Conservation (phyloP, 2,888 invertebrate species). For the Ganaspis brasiliensis region DNA sequence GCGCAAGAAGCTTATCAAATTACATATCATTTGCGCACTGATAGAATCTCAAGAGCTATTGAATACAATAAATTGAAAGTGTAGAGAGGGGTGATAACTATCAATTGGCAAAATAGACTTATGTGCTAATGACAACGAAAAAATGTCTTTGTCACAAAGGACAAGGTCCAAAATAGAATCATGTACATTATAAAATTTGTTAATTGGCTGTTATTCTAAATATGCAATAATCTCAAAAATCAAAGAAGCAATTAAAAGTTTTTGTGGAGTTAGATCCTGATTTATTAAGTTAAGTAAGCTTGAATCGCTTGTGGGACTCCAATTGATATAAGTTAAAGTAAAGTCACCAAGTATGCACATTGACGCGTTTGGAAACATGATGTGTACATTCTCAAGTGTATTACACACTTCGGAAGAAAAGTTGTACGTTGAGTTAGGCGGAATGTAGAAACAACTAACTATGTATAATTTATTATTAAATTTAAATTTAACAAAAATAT, state of each 20-base stretch:
- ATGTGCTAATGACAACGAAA: too few species aligned
- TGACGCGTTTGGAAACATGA: neutral
- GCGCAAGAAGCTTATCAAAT: too few species aligned
- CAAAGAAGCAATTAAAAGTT: neutral
- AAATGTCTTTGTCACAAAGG: too few species aligned
- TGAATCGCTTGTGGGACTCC: neutral
- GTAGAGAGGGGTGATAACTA: too few species aligned
- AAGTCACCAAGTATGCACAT: neutral
- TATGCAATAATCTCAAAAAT: neutral
- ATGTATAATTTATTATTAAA: neutral
- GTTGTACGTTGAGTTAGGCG: neutral
- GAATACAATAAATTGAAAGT: too few species aligned
- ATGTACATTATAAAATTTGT: too few species aligned
- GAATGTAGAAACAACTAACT: neutral
- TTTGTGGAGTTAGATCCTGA: neutral
- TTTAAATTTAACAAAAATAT: neutral
- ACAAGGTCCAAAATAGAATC: too few species aligned
- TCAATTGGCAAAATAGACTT: too few species aligned
- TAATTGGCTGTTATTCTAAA: neutral
- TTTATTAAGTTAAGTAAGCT: neutral
- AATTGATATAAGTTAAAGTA: neutral
- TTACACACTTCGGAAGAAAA: neutral
- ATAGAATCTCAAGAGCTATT: too few species aligned
- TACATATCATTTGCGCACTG: too few species aligned
- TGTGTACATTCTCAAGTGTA: neutral